Evolutionary conservation across 2,113 vertebrate species (phyloP).

Genomic region (Salvelinus fontinalis): DNA sequence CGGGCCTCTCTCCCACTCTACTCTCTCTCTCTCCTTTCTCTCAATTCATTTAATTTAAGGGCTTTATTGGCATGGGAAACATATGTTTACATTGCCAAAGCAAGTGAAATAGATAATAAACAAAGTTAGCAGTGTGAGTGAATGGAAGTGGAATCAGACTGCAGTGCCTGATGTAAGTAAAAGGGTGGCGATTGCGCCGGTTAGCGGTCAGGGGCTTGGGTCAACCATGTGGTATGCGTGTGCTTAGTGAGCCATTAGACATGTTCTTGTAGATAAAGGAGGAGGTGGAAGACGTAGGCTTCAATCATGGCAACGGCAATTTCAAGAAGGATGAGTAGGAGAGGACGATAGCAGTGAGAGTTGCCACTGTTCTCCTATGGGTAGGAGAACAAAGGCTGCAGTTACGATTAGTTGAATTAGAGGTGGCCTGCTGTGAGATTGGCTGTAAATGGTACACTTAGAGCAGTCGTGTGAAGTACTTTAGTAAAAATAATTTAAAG

Average conservation of each 20-base stretch:
- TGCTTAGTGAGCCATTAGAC: constrained; percentile 35
- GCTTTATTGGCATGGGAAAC: no score
- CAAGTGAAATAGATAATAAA: no score
- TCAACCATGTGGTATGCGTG: constrained; percentile 28
- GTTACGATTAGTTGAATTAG: constrained; percentile 16
- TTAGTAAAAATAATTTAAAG: no score
- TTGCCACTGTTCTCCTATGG: background rate
- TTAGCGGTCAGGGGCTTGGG: constrained; percentile 14
- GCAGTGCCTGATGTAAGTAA: constrained; percentile 7
- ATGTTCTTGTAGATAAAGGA: constrained; percentile 36
- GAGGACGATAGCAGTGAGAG: background rate
- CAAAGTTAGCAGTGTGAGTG: background rate
- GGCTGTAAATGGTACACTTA: constrained; percentile 20
- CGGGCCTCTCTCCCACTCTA: background rate
- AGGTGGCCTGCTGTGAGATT: constrained; percentile 28
- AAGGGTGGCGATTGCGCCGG: background rate
- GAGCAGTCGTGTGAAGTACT: background rate
- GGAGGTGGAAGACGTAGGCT: constrained; percentile 17
- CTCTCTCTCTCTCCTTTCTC: constrained; percentile 29
- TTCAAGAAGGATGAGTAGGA: background rate
- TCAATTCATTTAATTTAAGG: background rate
- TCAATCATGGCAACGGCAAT: constrained; percentile 12
- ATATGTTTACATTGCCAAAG: no score
- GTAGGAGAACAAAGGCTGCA: constrained; percentile 11
- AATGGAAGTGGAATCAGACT: background rate